phyloP scores from a whole-genome alignment of 2,113 vertebrate species.

The Phrynosoma platyrhinos region DNA sequence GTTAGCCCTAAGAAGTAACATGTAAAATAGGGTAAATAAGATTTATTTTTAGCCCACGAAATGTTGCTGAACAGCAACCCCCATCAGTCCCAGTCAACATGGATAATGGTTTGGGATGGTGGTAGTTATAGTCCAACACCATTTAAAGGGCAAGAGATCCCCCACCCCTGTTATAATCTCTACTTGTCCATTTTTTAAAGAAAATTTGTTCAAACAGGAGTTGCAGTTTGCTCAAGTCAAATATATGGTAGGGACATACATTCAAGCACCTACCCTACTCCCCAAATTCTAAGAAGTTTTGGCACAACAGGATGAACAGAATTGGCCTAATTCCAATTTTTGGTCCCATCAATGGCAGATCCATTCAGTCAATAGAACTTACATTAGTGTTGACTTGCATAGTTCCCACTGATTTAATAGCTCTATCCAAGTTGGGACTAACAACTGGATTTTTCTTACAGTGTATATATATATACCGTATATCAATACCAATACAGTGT shows the following conservation, averaged over 20 bases:
- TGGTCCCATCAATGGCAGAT: too few relatives aligned
- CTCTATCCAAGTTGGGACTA: too few relatives aligned
- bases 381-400: neutral
- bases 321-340: too few relatives aligned
- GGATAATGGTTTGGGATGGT: neutral
- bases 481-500: too few relatives aligned
- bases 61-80: neutral
- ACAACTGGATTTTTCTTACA: too few relatives aligned
- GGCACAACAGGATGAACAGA: too few relatives aligned
- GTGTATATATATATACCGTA: too few relatives aligned
- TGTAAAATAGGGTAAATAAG: too few relatives aligned
- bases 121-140: neutral
- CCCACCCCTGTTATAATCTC: neutral
- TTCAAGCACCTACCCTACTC: neutral
- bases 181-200: fast-evolving
- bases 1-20: too few relatives aligned
- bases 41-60: neutral
- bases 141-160: neutral
- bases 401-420: too few relatives aligned
- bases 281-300: neutral
- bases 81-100: neutral
- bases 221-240: neutral
- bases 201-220: neutral
- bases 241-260: too few relatives aligned
- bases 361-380: too few relatives aligned